Evolutionary conservation across 2,888 invertebrate species (phyloP).

Genomic region (Craniophora ligustri): DNA sequence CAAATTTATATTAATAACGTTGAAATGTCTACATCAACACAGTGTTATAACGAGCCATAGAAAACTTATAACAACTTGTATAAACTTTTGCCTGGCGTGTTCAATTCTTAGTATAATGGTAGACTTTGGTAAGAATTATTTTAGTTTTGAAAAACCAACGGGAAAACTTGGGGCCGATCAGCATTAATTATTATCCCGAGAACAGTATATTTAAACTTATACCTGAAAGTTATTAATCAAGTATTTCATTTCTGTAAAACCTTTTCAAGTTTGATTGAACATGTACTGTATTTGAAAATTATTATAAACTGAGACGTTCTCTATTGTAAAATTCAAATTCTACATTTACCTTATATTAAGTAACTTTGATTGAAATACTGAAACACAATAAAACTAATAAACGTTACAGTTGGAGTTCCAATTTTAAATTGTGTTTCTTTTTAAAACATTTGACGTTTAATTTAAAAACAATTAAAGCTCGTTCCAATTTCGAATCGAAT

Average conservation of each 20-base stretch:
- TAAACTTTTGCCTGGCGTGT: slow-evolving; percentile 49
- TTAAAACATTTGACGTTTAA: neutral
- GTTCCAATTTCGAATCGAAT: slow-evolving; percentile 9
- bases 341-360: neutral
- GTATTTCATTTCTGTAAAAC: slow-evolving; percentile 39
- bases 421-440: slow-evolving; percentile 11
- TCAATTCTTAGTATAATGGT: slow-evolving; percentile 45
- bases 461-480: slow-evolving; percentile 3
- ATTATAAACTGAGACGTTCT: slow-evolving; percentile 7
- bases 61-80: slow-evolving; percentile 59
- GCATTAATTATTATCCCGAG: slow-evolving; percentile 38
- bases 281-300: slow-evolving; percentile 32
- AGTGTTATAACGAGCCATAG: slow-evolving; percentile 48
- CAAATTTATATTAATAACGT: slow-evolving; percentile 15
- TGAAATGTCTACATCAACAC: slow-evolving; percentile 23
- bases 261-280: slow-evolving; percentile 30
- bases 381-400: slow-evolving; percentile 19
- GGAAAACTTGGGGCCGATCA: slow-evolving; percentile 38
- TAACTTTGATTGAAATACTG: slow-evolving; percentile 41
- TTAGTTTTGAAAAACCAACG: slow-evolving; percentile 53
- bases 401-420: neutral
- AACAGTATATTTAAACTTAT: slow-evolving; percentile 28
- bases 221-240: slow-evolving; percentile 36
- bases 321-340: slow-evolving; percentile 33
- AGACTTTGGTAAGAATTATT: slow-evolving; percentile 50